Base-by-base conservation (phyloP, 2,797 vertebrate species). In the Ataeniobius toweri region DNA sequence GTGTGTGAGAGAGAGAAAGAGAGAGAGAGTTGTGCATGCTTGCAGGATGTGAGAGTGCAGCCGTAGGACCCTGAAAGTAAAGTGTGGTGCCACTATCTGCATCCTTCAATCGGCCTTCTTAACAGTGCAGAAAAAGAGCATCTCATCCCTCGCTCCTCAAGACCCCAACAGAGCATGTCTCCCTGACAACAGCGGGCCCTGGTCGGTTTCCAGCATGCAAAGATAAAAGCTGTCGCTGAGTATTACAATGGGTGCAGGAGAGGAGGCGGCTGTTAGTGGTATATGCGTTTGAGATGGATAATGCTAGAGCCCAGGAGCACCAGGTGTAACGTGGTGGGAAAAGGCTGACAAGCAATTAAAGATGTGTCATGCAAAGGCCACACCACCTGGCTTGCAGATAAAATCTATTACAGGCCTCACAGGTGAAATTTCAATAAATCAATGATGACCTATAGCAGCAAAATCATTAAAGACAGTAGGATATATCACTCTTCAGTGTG, bases 151-250 rank as follows among this genome's bases (percentile, higher is more conserved):
- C 61, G 46, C 85, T 85, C 81, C 86, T 86, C 86, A 61, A 80
- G 80, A 91, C 88, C 88, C 89, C 91, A 92, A 90, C 88, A 88
- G 81, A 85, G 78, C 76, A 80, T 59, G 91, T 94, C 87, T 86
- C 92, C 93, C 63, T 93, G 93, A 88, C 91, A 91, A 95, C 92
- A 16, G 55, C 67, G 22, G 82, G 46, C 74, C 59, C 0, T 65
- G 83, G 85, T 88, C 89, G 79, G 80, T 85, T 86, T 87, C 83
- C 26, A 75, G 76, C 71, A 65, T 71, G 76, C 76, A 80, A 70
- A 70, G 87, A 86, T 77, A 86, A 46, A 81, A 87, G 77, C 86
- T 31, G 81, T 65, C 72, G 84, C 55, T 74, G 75, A 77, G 82
- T 78, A 73, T 80, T 46, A 59, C 28, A 13, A 31, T 3, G 44